These are phyloP conservation scores for Saimiri boliviensis DNA, from an alignment of 2,113 vertebrate species.

Conservation along the genomic window DNA sequence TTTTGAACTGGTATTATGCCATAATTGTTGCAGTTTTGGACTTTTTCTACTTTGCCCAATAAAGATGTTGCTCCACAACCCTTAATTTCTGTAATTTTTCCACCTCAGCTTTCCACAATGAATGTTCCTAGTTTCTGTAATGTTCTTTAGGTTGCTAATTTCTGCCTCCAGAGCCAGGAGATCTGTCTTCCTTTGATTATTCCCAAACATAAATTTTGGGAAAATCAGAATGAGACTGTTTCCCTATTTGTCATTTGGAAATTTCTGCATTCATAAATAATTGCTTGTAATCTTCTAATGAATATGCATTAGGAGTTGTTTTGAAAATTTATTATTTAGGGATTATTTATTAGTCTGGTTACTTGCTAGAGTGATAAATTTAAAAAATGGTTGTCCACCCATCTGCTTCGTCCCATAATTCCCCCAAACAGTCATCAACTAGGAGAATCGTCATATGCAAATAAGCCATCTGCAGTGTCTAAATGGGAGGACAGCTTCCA, in stretches of 20 bases:
- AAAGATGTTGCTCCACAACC: not conserved
- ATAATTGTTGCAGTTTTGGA: not conserved
- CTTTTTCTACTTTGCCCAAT: conserved; percentile 10
- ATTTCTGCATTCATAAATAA: not conserved
- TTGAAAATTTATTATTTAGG: conserved; percentile 41
- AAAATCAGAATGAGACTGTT: not conserved
- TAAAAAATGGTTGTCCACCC: conserved; percentile 52
- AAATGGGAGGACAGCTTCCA: conserved; percentile 17
- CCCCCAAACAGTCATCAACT: conserved; percentile 37
- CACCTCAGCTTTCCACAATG: not conserved
- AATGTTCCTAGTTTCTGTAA: not conserved
- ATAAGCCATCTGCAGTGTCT: conserved; percentile 63
- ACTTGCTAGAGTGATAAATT: conserved; percentile 53
- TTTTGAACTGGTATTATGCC: not conserved
- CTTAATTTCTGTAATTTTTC: conserved; percentile 11
- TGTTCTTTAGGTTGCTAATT: conserved; percentile 16
- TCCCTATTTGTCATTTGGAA: conserved; percentile 10
- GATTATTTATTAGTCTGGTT: conserved; percentile 58
- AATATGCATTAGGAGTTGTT: conserved; percentile 21
- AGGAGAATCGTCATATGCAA: conserved; percentile 63
- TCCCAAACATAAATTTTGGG: not conserved
- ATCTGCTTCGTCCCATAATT: conserved; percentile 59
- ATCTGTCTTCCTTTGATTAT: conserved; percentile 22
- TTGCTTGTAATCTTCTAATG: conserved; percentile 21
- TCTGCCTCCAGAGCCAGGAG: not conserved